These are phyloP conservation scores for Cololabis saira DNA, from an alignment of 2,113 vertebrate genomes.

Conservation along the genomic window DNA sequence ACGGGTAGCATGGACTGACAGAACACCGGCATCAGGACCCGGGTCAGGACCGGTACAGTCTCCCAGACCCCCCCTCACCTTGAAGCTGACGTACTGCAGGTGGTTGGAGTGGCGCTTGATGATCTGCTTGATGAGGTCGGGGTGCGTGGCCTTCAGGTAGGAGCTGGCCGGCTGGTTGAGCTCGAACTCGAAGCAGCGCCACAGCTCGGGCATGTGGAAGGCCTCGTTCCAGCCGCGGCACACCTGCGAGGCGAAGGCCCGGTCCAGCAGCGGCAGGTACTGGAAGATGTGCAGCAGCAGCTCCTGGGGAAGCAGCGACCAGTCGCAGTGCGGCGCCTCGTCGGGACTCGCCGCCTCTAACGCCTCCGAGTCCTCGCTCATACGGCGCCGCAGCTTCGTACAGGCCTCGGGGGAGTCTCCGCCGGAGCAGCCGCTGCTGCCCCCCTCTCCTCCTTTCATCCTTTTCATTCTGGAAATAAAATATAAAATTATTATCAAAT, in stretches of 20 bases:
- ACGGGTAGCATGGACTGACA: too few relatives aligned
- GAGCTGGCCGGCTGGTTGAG: constrained; percentile 95
- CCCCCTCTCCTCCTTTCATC: constrained; percentile 83
- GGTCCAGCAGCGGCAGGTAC: constrained; percentile 92
- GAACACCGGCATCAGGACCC: too few relatives aligned
- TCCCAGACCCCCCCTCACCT: too few relatives aligned
- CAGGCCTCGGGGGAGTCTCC: constrained; percentile 69
- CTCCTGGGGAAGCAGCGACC: constrained; percentile 91
- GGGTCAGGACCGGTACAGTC: too few relatives aligned
- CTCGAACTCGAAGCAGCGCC: constrained; percentile 98
- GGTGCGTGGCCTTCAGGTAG: constrained; percentile 95
- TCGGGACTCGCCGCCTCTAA: background rate
- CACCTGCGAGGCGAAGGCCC: constrained; percentile 93
- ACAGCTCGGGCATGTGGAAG: constrained; percentile 98
- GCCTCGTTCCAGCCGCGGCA: constrained; percentile 93
- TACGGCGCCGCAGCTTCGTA: constrained; percentile 82
- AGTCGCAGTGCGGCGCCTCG: constrained; percentile 69
- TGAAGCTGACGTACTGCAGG: constrained; percentile 97
- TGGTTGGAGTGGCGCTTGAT: constrained; percentile 97
- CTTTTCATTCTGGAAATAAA: constrained; percentile 97
- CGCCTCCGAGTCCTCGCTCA: background rate
- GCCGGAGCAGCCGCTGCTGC: constrained; percentile 72
- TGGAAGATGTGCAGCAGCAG: constrained; percentile 93
- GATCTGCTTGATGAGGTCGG: constrained; percentile 97
- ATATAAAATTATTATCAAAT: too few relatives aligned